Base-by-base conservation (phyloP, 2,888 invertebrate species). In the Tipula confusa region DNA sequence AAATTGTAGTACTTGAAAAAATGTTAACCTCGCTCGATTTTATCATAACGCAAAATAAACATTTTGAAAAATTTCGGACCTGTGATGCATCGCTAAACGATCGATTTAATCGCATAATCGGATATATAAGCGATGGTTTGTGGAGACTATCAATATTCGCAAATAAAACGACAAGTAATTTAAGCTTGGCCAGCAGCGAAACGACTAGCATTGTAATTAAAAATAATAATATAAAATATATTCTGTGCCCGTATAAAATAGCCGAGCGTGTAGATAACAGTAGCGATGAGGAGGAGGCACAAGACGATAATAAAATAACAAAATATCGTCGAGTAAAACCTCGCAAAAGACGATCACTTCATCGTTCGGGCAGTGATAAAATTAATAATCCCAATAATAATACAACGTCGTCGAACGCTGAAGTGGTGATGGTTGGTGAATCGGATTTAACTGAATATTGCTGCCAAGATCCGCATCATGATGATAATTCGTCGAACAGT, bases 61-160 rank as follows among this genome's bases (percentile, higher is more conserved):
- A 82, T 82, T 33, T 33, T 11, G 82, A 82, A 7, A 33, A 18
- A 24, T 82, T 18, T 82, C 18, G 11, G 9, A 18, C 0, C 29
- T 15, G 9, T 1, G 80, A 80, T 80, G 9, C 29, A 13, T 4
- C 5, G 1, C 7, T 80, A 29, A 80, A 29, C 9, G 31, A 82
- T 7, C 82, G 82, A 18, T 82, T 33, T 28, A 33, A 33, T 33
- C 29, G 18, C 0, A 82, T 82, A 82, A 82, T 33, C 15, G 18
- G 18, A 18, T 82, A 82, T 13, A 88, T 89, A 13, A 87, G 86
- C 11, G 88, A 89, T 84, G 87, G 88, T 0, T 84, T 88, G 0
- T 89, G 89, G 89, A 88, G 89, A 84, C 86, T 88, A 82, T 86
- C 87, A 0, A 87, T 89, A 2, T 84, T 89, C 11, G 87, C 88